phyloP scores from a whole-genome alignment of 2,113 vertebrate genomes.

The Merops nubicus region DNA sequence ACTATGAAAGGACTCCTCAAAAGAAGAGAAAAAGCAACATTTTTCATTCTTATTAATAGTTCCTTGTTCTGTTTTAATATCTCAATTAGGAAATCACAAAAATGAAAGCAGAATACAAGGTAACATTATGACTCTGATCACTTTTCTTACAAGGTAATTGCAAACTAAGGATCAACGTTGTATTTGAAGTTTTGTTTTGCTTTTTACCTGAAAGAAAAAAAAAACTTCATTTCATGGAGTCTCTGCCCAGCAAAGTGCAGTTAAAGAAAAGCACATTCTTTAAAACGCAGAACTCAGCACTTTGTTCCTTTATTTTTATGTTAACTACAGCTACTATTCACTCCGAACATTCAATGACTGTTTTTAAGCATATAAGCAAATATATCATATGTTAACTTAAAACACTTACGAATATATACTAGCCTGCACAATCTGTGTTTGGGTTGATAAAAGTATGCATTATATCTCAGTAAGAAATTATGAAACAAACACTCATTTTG shows the following conservation, averaged over 20 bases:
- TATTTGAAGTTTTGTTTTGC: not conserved
- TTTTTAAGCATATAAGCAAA: not conserved
- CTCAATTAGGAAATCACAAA: not conserved
- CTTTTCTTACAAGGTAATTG: not conserved
- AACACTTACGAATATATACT: not conserved
- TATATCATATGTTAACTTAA: not conserved
- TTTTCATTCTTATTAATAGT: not conserved
- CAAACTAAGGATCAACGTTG: not conserved
- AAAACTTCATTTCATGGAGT: not conserved
- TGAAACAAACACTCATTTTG: not conserved
- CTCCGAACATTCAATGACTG: not conserved
- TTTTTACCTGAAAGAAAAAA: not conserved
- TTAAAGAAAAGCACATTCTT: not conserved
- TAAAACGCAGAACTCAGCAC: not conserved
- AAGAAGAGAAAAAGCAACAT: not conserved
- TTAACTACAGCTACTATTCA: not conserved
- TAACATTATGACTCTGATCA: not conserved
- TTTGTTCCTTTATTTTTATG: not conserved
- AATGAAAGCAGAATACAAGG: not conserved
- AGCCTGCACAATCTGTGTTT: not conserved
- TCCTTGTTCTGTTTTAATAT: not conserved
- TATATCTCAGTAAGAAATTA: not conserved
- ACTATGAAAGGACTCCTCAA: not conserved
- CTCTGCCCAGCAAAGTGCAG: not conserved
- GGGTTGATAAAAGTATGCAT: not conserved